phyloP scores from a whole-genome alignment of 2,797 vertebrate genomes.

The Heterohyrax brucei region DNA sequence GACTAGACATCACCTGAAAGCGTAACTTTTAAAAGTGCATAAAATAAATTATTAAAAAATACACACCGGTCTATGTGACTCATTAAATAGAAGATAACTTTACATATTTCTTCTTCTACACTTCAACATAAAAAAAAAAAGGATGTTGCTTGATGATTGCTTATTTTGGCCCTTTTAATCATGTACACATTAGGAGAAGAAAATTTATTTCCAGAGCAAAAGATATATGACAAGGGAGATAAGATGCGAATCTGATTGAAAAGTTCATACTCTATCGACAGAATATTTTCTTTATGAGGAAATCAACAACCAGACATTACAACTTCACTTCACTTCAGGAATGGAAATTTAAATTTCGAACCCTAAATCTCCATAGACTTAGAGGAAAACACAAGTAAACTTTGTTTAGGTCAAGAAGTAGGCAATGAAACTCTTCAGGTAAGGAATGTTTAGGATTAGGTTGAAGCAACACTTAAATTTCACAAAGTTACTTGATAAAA shows the following conservation, averaged over 20 bases:
- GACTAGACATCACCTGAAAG: too few species aligned
- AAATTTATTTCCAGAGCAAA: conserved; percentile 38
- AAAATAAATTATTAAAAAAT: not conserved
- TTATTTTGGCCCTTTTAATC: not conserved
- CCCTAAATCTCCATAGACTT: not conserved
- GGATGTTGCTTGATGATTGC: not conserved
- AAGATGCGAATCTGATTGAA: not conserved
- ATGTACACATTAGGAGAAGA: not conserved
- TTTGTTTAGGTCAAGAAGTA: not conserved
- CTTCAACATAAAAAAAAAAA: not conserved
- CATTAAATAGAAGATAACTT: not conserved
- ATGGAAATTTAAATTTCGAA: conserved; percentile 33
- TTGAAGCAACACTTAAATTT: not conserved
- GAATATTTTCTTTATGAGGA: conserved; percentile 54
- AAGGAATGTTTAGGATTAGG: not conserved
- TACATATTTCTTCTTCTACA: not conserved
- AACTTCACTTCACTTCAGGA: not conserved
- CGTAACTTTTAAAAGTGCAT: not conserved
- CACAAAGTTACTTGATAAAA: not conserved
- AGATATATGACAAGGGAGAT: not conserved
- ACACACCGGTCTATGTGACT: not conserved
- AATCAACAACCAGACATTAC: not conserved
- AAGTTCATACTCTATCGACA: not conserved
- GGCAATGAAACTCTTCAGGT: not conserved
- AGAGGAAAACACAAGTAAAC: not conserved